Base-by-base conservation (phyloP, 2,113 vertebrate genomes). In the Toxotes chatareus region DNA sequence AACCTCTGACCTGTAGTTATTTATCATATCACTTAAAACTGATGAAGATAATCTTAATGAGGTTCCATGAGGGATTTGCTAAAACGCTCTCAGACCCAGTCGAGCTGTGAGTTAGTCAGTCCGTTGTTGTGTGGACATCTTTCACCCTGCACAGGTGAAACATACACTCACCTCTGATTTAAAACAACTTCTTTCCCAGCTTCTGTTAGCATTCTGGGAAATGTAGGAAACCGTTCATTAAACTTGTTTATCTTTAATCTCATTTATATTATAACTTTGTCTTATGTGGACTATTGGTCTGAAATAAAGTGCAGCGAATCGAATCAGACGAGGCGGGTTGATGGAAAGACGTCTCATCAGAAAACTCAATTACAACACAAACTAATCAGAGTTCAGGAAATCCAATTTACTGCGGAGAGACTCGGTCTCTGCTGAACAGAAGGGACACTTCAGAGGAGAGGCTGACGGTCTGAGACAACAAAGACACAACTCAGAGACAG, bases 341-440 rank as follows among this genome's bases (percentile, higher is more conserved):
- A 46, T 61, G 75, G 61, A 56, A 44, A 46, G 11, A 64, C 27
- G 16, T 64, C 76, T 73, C 82, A 27, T 61, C 56, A 42, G 12
- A 19, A 79, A 86, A 85, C 82, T 80, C 66, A 71, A 75, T 79
- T 76, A 79, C 51, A 66, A 36, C 61, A 67, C 68, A 82, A 82
- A 82, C 71, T 49, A 69, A 80, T 53, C 32, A 63, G 85, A 82
- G 72, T 64, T 66, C 79, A 85, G 85, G 40, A 83, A 86, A 88
- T 84, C 83, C 59, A 84, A 72, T 86, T 86, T 73, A 47, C 38
- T 44, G 78, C 32, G 73, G 72, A 83, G 77, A 40, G 84, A 82
- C 9, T 69, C 77, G 64, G 80, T 27, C 38, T n/a, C 21, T 46
- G 53, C 55, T 3, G 51, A 51, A 31, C 40, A 69, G 49, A 32